phyloP scores from a whole-genome alignment of 2,797 vertebrate genomes.

The Karalla daura region DNA sequence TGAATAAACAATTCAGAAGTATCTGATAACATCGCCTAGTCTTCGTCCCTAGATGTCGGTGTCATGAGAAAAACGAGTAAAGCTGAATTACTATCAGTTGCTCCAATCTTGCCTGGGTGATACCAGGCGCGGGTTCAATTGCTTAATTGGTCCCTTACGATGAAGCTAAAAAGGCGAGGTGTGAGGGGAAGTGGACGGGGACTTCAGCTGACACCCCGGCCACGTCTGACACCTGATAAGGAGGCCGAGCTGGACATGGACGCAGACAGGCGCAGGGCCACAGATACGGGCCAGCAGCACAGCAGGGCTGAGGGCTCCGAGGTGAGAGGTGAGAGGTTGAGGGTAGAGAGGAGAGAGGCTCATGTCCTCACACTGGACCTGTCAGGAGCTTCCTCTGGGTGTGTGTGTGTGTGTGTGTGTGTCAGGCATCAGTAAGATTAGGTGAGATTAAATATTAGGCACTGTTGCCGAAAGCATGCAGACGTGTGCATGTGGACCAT shows the following conservation, averaged over 20 bases:
- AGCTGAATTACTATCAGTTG: no score
- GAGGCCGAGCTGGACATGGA: slow-evolving; percentile 46
- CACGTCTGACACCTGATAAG: slow-evolving; percentile 80
- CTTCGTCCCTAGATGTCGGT: no score
- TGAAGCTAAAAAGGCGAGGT: slow-evolving; percentile 20
- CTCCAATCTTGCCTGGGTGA: no score
- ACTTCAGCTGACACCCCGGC: slow-evolving; percentile 66
- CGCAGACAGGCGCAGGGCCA: slow-evolving; percentile 66
- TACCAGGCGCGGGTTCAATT: background rate
- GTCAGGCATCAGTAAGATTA: background rate
- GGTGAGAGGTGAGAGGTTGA: slow-evolving; percentile 61
- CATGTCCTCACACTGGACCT: slow-evolving; percentile 62
- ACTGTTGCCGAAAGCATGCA: no score
- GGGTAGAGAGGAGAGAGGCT: slow-evolving; percentile 58
- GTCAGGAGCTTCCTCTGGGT: slow-evolving; percentile 35
- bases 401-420: no score
- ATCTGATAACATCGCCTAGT: no score
- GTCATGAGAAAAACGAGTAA: no score
- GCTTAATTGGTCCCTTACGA: background rate
- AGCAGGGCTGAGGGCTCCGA: no score
- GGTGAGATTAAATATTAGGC: background rate
- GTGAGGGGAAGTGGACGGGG: slow-evolving; percentile 50
- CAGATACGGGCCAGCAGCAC: slow-evolving; percentile 54
- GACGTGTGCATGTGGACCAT: no score
- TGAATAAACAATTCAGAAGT: no score